A percentile compares a stretch with the other conserved stretches of the same genome.
Conservation (phyloP, 2,888 invertebrate species). For the Calameuta idolon region DNA sequence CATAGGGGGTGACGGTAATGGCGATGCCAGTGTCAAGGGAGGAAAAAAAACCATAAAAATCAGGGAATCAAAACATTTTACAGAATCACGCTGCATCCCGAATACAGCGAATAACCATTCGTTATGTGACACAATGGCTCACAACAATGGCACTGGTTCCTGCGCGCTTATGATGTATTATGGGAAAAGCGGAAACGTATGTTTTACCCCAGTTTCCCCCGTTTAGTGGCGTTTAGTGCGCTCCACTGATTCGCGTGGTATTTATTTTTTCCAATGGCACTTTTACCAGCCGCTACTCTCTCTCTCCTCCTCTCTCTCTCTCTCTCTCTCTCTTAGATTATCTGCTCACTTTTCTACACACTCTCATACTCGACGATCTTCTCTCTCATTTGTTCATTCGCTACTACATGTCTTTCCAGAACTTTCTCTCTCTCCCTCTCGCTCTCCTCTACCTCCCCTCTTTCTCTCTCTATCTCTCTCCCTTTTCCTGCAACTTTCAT, state of each 20-base stretch:
- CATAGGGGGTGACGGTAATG: conserved; percentile 5
- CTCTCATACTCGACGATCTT: too few species aligned
- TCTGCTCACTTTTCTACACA: neutral
- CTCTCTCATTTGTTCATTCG: too few species aligned
- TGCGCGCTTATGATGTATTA: conserved; percentile 57
- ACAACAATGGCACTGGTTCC: conserved; percentile 44
- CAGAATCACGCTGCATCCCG: conserved; percentile 27
- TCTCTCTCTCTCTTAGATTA: conserved; percentile 31
- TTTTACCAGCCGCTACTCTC: conserved; percentile 13
- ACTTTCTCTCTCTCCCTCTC: too few species aligned
- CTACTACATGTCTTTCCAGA: too few species aligned
- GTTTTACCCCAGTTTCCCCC: conserved; percentile 60
- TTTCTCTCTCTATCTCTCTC: conserved; percentile 8
- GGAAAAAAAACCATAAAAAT: conserved; percentile 35
- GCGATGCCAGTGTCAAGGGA: conserved; percentile 16
- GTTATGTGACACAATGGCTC: conserved; percentile 52
- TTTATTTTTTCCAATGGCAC: conserved; percentile 43
- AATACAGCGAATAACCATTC: conserved; percentile 50
- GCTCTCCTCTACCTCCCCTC: too few species aligned
- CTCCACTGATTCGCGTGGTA: conserved; percentile 49
- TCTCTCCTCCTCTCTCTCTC: conserved; percentile 40
- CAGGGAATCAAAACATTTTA: conserved; percentile 44
- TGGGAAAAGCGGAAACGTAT: conserved; percentile 59
- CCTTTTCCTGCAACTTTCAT: conserved; percentile 3
- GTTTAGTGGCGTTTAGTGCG: conserved; percentile 60